Conservation (phyloP, 2,113 vertebrate genomes). For the Oophaga pumilio region DNA sequence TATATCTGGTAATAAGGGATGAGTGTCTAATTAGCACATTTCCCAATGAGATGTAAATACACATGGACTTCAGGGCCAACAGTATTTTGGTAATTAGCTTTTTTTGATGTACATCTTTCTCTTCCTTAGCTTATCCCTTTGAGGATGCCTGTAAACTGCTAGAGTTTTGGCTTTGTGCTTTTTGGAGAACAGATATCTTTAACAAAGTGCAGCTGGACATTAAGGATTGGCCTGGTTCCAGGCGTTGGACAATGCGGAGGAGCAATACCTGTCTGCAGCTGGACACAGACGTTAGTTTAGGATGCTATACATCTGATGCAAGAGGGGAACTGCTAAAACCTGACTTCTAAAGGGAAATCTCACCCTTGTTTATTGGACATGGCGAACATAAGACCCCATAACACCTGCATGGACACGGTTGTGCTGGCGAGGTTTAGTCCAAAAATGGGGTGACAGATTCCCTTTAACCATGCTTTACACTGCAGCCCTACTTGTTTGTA, state of each 20-base stretch:
- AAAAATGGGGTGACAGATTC: too few relatives aligned
- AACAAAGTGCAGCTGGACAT: slow-evolving; percentile 60
- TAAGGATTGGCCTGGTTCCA: slow-evolving; percentile 24
- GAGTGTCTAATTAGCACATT: slow-evolving; percentile 26
- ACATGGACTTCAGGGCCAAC: neutral
- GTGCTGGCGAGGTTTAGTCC: neutral
- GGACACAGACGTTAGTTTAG: neutral
- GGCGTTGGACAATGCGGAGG: slow-evolving; percentile 49
- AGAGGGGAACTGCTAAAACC: neutral
- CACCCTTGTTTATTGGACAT: neutral
- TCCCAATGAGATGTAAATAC: too few relatives aligned
- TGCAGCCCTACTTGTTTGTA: neutral
- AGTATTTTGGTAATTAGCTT: neutral
- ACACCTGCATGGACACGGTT: neutral
- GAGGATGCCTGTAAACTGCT: slow-evolving; percentile 32
- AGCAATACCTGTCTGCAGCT: slow-evolving; percentile 57
- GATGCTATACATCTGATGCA: neutral
- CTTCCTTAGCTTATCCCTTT: slow-evolving; percentile 15
- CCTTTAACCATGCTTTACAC: neutral
- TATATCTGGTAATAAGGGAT: neutral
- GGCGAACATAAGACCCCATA: neutral
- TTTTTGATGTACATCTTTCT: slow-evolving; percentile 31
- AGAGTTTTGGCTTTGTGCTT: slow-evolving; percentile 26
- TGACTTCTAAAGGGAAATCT: neutral
- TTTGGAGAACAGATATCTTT: slow-evolving; percentile 56